These are phyloP conservation scores for Rosalia funebris DNA, from an alignment of 2,888 invertebrate species.

Conservation along the genomic window DNA sequence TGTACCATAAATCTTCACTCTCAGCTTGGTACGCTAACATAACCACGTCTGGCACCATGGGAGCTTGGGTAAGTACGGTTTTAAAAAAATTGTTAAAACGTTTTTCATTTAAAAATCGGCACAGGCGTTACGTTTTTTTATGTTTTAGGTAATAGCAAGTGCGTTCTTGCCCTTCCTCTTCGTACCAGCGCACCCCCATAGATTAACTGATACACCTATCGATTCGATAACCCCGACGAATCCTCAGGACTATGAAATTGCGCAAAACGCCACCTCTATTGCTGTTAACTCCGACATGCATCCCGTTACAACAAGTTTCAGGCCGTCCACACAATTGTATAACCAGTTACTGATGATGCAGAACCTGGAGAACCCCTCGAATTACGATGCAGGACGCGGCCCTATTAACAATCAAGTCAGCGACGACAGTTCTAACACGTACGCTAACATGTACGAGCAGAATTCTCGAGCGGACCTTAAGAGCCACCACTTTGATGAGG, in stretches of 20 bases:
- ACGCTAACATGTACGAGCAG: neutral
- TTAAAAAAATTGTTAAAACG: neutral
- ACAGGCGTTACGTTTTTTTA: neutral
- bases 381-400: neutral
- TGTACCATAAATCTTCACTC: slow-evolving; percentile 7
- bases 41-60: slow-evolving; percentile 29
- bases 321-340: slow-evolving; percentile 33
- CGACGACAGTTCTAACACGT: neutral
- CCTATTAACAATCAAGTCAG: slow-evolving; percentile 13
- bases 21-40: slow-evolving; percentile 26
- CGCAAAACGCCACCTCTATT: too few relatives aligned
- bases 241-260: too few relatives aligned
- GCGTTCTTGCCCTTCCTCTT: neutral
- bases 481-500: slow-evolving; percentile 8
- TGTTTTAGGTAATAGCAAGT: slow-evolving; percentile 11
- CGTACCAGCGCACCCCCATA: neutral
- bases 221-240: too few relatives aligned
- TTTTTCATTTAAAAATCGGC: neutral
- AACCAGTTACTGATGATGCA: neutral
- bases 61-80: slow-evolving; percentile 35
- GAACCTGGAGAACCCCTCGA: neutral
- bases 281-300: neutral
- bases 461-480: neutral
- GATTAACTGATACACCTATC: slow-evolving; percentile 1
- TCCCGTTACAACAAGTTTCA: slow-evolving; percentile 19